Conservation (phyloP, 2,888 invertebrate species). For the Amblyjoppa fuscipennis region DNA sequence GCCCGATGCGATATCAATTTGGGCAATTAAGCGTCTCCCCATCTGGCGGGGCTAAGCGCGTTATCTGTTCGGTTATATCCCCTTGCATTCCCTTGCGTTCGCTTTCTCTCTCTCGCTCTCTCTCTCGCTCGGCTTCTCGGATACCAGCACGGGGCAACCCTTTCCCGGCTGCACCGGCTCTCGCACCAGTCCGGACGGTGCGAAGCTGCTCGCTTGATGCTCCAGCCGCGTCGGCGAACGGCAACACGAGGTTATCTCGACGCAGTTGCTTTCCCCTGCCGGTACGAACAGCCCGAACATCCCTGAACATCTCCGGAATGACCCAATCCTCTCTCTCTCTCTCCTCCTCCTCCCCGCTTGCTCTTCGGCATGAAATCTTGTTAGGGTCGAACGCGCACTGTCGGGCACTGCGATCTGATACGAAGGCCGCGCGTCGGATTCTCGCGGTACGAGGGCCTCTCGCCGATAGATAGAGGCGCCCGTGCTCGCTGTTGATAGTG, state of each 20-base stretch:
- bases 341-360: background rate
- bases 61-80: conserved; percentile 80
- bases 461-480: background rate
- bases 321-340: background rate
- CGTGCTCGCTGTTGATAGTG: conserved; percentile 16
- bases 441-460: conserved; percentile 8
- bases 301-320: background rate
- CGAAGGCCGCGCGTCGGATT: conserved; percentile 70
- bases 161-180: conserved; percentile 63
- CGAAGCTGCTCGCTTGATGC: conserved; percentile 60
- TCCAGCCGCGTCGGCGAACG: conserved; percentile 7
- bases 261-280: background rate
- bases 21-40: conserved; percentile 81
- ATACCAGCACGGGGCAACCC: conserved; percentile 44
- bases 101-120: background rate
- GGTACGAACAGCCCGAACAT: conserved; percentile 11
- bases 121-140: conserved; percentile 54
- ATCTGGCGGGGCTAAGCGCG: conserved; percentile 77
- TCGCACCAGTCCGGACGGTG: conserved; percentile 63
- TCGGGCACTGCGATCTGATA: conserved; percentile 79
- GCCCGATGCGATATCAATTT: conserved; percentile 75
- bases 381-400: conserved; percentile 74
- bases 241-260: conserved; percentile 17
- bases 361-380: conserved; percentile 73
- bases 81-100: conserved; percentile 21